phyloP scores from a whole-genome alignment of 2,888 invertebrate genomes.

The Timandra comae region DNA sequence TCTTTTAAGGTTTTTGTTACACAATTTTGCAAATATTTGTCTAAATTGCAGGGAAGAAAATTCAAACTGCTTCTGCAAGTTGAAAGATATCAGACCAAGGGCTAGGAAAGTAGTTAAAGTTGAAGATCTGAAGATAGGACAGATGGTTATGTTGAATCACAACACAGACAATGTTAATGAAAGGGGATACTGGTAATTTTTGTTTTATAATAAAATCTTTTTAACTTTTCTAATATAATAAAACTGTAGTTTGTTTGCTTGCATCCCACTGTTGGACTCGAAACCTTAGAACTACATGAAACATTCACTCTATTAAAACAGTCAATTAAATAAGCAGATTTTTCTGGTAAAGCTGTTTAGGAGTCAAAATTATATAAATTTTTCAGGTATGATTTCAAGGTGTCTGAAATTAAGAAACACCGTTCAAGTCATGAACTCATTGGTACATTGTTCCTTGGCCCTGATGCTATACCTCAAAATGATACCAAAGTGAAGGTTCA shows the following conservation, averaged over 20 bases:
- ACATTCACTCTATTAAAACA: no score
- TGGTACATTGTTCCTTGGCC: slow-evolving; percentile 78
- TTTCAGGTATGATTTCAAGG: slow-evolving; percentile 75
- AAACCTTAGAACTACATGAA: no score
- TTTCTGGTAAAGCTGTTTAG: no score
- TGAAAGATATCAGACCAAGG: slow-evolving; percentile 81
- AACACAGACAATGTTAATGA: slow-evolving; percentile 82
- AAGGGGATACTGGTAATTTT: slow-evolving; percentile 81
- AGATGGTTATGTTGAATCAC: slow-evolving; percentile 83
- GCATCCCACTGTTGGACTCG: no score
- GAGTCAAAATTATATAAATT: no score
- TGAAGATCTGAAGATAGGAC: slow-evolving; percentile 74
- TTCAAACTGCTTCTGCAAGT: slow-evolving; percentile 48
- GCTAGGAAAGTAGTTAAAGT: slow-evolving; percentile 73
- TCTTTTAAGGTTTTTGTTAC: no score
- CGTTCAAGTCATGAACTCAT: slow-evolving; percentile 55
- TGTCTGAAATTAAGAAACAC: slow-evolving; percentile 61
- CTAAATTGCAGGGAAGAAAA: slow-evolving; percentile 60
- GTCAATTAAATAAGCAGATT: no score
- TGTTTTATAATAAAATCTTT: no score
- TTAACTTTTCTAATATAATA: no score
- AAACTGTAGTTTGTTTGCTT: no score
- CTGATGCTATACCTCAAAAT: slow-evolving; percentile 72
- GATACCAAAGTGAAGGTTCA: slow-evolving; percentile 75
- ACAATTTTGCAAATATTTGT: no score